These are phyloP conservation scores for Corvus cornix DNA, from an alignment of 2,113 vertebrate genomes.

Conservation along the genomic window DNA sequence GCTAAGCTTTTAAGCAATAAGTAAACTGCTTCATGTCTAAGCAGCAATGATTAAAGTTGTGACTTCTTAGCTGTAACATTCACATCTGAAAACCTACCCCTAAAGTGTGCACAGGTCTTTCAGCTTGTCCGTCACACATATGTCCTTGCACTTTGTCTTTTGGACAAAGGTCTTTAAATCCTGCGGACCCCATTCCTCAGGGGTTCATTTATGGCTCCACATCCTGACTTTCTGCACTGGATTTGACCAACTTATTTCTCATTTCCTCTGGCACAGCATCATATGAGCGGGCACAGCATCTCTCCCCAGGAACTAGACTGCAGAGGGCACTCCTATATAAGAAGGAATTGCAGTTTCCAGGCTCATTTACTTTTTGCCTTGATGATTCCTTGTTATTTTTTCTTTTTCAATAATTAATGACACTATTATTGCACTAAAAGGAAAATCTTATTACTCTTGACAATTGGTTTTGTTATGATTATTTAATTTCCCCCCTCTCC, in stretches of 20 bases:
- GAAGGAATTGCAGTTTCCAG: background rate
- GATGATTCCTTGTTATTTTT: background rate
- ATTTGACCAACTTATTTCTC: background rate
- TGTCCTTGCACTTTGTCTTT: background rate
- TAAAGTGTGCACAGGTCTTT: background rate
- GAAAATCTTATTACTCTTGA: constrained; percentile 37
- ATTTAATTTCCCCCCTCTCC: background rate
- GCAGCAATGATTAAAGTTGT: background rate
- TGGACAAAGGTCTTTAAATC: background rate
- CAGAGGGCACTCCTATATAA: constrained; percentile 61
- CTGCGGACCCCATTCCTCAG: background rate
- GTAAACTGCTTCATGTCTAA: background rate
- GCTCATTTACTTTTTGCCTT: background rate
- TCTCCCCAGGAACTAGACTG: background rate
- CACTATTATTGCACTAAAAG: background rate
- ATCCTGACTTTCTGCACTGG: fast-evolving
- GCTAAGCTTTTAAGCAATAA: background rate
- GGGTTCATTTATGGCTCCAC: background rate
- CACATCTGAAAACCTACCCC: background rate
- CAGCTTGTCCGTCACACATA: background rate
- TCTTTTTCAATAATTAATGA: constrained; percentile 35
- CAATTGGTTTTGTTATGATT: constrained; percentile 24
- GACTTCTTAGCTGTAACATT: background rate
- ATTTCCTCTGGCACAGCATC: background rate
- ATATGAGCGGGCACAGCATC: background rate